These are phyloP conservation scores for Petrocephalus microphthalmus DNA, from an alignment of 2,113 vertebrate genomes.

Conservation along the genomic window DNA sequence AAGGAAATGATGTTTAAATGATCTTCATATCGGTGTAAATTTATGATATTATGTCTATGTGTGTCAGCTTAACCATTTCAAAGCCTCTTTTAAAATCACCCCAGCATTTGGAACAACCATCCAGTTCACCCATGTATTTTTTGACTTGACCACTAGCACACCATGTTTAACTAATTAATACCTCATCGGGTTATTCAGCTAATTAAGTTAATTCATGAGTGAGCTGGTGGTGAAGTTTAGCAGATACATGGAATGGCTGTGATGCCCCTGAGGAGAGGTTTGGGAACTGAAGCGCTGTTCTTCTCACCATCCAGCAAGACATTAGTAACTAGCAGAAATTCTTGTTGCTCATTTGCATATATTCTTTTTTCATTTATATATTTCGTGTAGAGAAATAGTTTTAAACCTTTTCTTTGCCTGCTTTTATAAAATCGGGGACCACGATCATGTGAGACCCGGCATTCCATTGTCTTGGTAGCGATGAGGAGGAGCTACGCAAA, in stretches of 20 bases:
- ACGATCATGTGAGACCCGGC: background rate
- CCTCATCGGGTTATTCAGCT: background rate
- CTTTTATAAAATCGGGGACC: background rate
- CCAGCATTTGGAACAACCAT: background rate
- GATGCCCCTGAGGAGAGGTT: background rate
- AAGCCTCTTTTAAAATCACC: background rate
- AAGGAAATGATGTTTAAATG: background rate
- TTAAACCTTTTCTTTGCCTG: background rate
- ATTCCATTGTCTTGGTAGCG: conserved; percentile 54
- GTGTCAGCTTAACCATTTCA: background rate
- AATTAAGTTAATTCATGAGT: background rate
- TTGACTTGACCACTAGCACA: background rate
- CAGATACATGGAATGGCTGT: background rate
- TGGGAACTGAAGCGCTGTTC: background rate
- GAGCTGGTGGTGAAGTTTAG: background rate
- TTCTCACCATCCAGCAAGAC: background rate
- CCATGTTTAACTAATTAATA: background rate
- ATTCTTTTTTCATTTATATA: background rate
- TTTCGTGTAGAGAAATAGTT: background rate
- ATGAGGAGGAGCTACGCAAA: conserved; percentile 88
- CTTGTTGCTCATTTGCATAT: background rate
- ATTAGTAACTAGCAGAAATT: background rate
- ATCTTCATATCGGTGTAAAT: background rate
- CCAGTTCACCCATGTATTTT: background rate
- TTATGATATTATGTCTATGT: background rate